Base-by-base conservation (phyloP, 2,113 vertebrate genomes). In the Lucifuga dentata region DNA sequence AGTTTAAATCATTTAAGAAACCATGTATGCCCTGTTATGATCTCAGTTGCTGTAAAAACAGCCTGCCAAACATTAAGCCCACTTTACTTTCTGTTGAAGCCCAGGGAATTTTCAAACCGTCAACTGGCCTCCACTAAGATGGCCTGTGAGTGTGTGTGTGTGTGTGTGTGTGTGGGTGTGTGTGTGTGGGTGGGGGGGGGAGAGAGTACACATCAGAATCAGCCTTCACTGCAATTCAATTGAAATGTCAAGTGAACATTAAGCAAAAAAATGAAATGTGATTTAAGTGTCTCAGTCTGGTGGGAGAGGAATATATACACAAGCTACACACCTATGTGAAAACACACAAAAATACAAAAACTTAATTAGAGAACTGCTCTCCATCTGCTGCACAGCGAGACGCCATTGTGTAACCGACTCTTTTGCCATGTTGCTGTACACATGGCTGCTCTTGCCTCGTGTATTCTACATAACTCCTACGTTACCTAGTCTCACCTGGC, bases 191-290 rank as follows among this genome's bases (percentile, higher is more conserved):
- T 51, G 16, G 19, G 13, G 11, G 60, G 52, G 38, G 19, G 26
- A 60, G 49, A 50, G 9, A 39, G 15, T 12, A n/a, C 15, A 21
- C 19, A 24, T 51, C 50, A 23, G 39, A 26, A 51, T 35, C 19
- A 68, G 16, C 63, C 26, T 51, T 24, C 63, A 24, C 50, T 41
- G 44, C 41, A 39, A 60, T 58, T 46, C 1, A 4, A n/a, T n/a
- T 80, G 24, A 64, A 13, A 17, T 62, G 53, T 53, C 49, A 58
- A 41, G 44, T 38, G n/a, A 73, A 67, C 68, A 76, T 72, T 56
- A 65, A 39, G 48, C 20, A 5, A 15, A 62, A 56, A 66, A 57
- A 73, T 50, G 10, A 62, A 76, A 46, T 48, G 1, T 1, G 41
- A 59, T 73, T 52, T 15, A 2, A 32, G 29, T 71, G 16, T 66